phyloP scores from a whole-genome alignment of 1,140 invertebrate species.

The Bradysia coprophila region DNA sequence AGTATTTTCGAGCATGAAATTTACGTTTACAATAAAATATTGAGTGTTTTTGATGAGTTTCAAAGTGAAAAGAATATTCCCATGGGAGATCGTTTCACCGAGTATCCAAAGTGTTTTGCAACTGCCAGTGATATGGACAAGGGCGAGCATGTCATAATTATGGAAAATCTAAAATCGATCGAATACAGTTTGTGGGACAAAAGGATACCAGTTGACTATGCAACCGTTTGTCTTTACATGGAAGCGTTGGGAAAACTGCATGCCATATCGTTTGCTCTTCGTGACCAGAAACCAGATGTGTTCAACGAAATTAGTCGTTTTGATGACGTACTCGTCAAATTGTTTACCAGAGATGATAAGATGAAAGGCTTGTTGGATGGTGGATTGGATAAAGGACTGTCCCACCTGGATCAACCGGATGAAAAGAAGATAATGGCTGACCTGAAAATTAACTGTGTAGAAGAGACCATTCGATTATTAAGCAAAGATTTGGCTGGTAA shows the following conservation, averaged over 20 bases:
- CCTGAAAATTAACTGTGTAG: not conserved
- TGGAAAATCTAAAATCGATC: conserved; percentile 28
- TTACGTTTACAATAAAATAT: not conserved
- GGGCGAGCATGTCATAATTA: conserved; percentile 26
- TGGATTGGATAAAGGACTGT: conserved; percentile 8
- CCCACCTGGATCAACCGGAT: not conserved
- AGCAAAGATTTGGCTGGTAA: not conserved
- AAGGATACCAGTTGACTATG: conserved; percentile 20
- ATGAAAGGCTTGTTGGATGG: conserved; percentile 3
- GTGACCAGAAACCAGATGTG: conserved; percentile 11
- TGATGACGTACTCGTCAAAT: conserved; percentile 17
- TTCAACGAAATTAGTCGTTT: conserved; percentile 8
- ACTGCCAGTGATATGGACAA: conserved; percentile 9
- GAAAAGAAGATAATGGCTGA: not conserved
- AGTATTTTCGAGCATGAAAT: not conserved
- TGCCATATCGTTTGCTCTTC: conserved; percentile 20
- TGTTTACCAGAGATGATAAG: conserved; percentile 12
- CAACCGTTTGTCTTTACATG: conserved; percentile 24
- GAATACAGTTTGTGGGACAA: conserved; percentile 27
- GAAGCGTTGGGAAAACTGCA: conserved; percentile 22
- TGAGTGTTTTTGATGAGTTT: not conserved
- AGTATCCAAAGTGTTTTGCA: not conserved
- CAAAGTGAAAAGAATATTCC: not conserved
- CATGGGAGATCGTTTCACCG: not conserved
- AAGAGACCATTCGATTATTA: no score